Evolutionary conservation across 1,140 invertebrate species (phyloP), one percentile per base, ranked within the genome.

Genomic region (Drosophila ogumai): DNA sequence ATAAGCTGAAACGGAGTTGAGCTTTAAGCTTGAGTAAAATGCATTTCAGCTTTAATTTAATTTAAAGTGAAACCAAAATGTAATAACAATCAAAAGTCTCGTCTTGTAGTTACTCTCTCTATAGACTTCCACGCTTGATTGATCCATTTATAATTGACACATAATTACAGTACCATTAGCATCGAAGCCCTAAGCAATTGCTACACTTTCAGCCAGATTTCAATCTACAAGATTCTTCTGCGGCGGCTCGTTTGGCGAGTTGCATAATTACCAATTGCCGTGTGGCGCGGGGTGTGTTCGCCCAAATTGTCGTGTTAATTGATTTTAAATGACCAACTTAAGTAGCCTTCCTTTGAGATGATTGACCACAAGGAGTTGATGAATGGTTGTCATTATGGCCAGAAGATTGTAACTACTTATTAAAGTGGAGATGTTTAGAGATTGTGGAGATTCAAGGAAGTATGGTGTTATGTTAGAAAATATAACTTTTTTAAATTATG

Each of bases 131-230:
- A 49, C 47, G 5, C 52, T 69, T 90, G 84, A 88, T 90, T 85
- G 69, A 88, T 88, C 64, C 65, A 75, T 72, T 88, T 88, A 72
- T 90, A 88, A 88, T 90, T 85, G 85, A 63, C 73, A 67, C 78
- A 69, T 88, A 75, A 88, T 90, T 68, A 81, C 36, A 67, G 71
- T 66, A 40, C 56, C 64, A 78, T 71, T 68, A 71, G 44, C 81
- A 75, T 84, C 44, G 44, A 52, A 66, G 68, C 84, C 82, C 61
- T 55, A 57, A 74, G 85, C 80, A 78, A 71, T 78, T 75, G 73
- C 65, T 60, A 84, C 84, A 88, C 84, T 84, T 84, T 90, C 73
- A 31, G 19, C 31, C 31, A 75, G 59, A 63, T 52, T 38, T 43
- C 50, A 59, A 52, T 68, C 54, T 60, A 54, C 75, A 67, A 58